phyloP scores from a whole-genome alignment of 2,113 vertebrate species.

The Chrysemys picta region DNA sequence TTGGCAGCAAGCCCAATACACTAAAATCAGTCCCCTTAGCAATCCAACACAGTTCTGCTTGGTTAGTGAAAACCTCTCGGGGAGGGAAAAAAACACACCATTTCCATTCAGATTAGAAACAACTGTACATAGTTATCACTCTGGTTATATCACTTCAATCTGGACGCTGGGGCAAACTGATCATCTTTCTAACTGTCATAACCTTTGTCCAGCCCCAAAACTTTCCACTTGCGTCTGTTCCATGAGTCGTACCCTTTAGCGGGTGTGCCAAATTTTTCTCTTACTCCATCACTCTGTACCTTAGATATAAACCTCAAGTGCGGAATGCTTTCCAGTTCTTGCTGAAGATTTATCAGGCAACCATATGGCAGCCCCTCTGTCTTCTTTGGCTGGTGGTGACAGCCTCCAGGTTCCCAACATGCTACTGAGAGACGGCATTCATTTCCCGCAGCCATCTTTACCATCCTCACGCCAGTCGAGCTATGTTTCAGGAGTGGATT shows the following conservation, averaged over 20 bases:
- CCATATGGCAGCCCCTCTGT: slow-evolving; percentile 32
- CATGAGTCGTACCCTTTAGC: neutral
- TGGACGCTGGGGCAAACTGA: neutral
- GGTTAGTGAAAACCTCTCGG: accelerated
- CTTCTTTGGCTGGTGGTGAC: slow-evolving; percentile 10
- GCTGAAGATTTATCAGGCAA: slow-evolving; percentile 12
- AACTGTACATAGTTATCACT: neutral
- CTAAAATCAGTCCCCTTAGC: neutral
- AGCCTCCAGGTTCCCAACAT: slow-evolving; percentile 47
- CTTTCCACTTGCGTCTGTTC: neutral
- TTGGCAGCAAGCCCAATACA: neutral
- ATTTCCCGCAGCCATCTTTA: slow-evolving; percentile 1
- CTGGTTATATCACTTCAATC: accelerated
- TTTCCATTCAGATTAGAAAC: accelerated
- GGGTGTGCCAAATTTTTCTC: slow-evolving; percentile 34
- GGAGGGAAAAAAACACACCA: neutral
- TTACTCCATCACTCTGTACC: slow-evolving; percentile 43
- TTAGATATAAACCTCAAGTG: slow-evolving; percentile 54
- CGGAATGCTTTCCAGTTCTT: neutral
- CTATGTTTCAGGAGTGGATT: neutral
- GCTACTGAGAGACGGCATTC: neutral
- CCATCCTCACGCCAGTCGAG: neutral
- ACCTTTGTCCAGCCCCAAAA: slow-evolving; percentile 17
- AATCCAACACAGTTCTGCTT: neutral
- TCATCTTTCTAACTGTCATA: neutral